Percentiles rank a stretch among this genome's conserved stretches.
Evolutionary conservation across 2,888 invertebrate species (phyloP).

Genomic region (Acrobasis repandana): DNA sequence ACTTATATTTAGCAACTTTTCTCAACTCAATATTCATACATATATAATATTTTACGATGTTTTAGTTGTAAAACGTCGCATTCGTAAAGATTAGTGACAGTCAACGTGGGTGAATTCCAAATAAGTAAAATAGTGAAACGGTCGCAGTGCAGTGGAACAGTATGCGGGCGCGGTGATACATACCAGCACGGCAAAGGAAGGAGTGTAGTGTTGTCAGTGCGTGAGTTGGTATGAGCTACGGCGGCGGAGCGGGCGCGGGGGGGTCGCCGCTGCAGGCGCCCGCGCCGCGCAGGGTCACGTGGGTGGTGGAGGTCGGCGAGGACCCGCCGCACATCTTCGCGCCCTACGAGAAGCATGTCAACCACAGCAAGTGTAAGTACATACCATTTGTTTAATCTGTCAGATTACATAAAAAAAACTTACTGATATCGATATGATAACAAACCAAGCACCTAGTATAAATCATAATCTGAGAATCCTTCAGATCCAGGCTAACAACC

Average conservation of each 20-base stretch:
- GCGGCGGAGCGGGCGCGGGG: slow-evolving; percentile 14
- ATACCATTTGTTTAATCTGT: slow-evolving; percentile 1
- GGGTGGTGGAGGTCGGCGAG: slow-evolving; percentile 78
- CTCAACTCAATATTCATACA: too few relatives aligned
- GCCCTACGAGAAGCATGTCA: slow-evolving; percentile 78
- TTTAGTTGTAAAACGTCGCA: too few relatives aligned
- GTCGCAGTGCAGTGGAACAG: slow-evolving; percentile 6
- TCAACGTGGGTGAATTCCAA: neutral
- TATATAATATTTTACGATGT: too few relatives aligned
- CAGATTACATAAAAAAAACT: too few relatives aligned
- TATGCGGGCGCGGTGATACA: neutral
- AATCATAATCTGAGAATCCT: too few relatives aligned
- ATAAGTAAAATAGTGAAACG: slow-evolving; percentile 15
- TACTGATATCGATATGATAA: too few relatives aligned
- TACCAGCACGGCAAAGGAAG: neutral
- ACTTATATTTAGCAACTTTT: too few relatives aligned
- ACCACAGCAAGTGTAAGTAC: slow-evolving; percentile 79
- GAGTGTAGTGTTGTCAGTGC: neutral
- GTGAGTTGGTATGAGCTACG: slow-evolving; percentile 8
- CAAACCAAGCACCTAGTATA: too few relatives aligned
- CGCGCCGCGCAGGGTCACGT: slow-evolving; percentile 69
- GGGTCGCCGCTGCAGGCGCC: slow-evolving; percentile 45
- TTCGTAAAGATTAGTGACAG: neutral
- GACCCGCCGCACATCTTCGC: slow-evolving; percentile 62
- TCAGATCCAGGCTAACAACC: too few relatives aligned